Conservation (phyloP, 2,888 invertebrate species). For the Acleris laterana region DNA sequence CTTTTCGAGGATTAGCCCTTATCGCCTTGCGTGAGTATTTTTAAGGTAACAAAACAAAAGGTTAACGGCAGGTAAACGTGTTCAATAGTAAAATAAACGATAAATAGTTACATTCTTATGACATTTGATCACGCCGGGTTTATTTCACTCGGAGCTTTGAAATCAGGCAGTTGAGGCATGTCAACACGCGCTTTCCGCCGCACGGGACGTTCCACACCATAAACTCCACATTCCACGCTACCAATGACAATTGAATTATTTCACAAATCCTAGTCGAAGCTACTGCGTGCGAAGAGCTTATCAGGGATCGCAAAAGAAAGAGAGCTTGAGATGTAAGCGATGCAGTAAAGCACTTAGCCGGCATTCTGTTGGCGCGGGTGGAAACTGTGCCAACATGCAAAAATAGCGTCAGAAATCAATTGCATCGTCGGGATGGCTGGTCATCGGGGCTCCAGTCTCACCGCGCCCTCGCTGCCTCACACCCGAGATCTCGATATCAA, state of each 20-base stretch:
- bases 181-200: conserved; percentile 3
- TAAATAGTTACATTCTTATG: conserved; percentile 28
- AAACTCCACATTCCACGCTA: neutral
- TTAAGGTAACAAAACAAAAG: conserved; percentile 17
- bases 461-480: conserved; percentile 61
- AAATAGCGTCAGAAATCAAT: conserved; percentile 81
- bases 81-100: conserved; percentile 21
- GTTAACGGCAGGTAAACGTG: conserved; percentile 18
- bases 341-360: conserved; percentile 36
- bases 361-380: conserved; percentile 44
- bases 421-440: conserved; percentile 60
- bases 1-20: conserved; percentile 5
- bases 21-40: conserved; percentile 24
- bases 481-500: conserved; percentile 47
- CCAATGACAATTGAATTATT: neutral
- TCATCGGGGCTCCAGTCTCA: conserved; percentile 65
- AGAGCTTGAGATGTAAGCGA: conserved; percentile 15
- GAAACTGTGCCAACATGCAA: conserved; percentile 72
- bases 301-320: neutral
- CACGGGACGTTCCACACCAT: neutral
- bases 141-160: conserved; percentile 19
- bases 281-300: conserved; percentile 1
- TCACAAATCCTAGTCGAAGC: neutral
- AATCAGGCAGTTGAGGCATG: conserved; percentile 7
- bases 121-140: conserved; percentile 39